Percentiles rank a stretch among this genome's conserved stretches.
phyloP scores from a whole-genome alignment of 2,113 vertebrate species.

The Pluvianellus socialis region DNA sequence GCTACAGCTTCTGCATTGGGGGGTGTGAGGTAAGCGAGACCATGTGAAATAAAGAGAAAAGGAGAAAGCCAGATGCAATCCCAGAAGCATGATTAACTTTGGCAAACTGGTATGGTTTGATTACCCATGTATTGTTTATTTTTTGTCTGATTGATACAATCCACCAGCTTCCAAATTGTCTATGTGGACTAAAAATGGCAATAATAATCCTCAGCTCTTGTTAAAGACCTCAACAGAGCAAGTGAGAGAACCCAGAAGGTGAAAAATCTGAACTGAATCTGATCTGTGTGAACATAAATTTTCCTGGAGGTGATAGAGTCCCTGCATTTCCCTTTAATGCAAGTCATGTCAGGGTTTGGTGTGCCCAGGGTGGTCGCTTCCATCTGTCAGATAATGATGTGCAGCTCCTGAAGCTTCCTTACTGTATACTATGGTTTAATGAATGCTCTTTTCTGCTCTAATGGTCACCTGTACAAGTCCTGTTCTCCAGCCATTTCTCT shows the following conservation, averaged over 20 bases:
- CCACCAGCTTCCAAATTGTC: background rate
- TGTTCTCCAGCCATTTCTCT: background rate
- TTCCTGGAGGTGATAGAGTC: background rate
- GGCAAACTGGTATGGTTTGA: background rate
- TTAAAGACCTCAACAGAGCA: background rate
- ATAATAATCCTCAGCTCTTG: background rate
- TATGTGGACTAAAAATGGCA: background rate
- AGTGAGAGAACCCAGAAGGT: background rate
- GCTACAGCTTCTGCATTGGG: background rate
- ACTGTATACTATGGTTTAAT: background rate
- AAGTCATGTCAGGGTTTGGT: background rate
- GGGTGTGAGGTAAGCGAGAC: background rate
- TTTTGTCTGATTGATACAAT: background rate
- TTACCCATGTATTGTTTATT: background rate
- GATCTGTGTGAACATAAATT: background rate
- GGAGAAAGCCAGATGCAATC: background rate
- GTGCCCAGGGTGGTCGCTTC: background rate
- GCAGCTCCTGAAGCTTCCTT: background rate
- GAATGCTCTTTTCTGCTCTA: background rate
- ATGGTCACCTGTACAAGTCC: background rate
- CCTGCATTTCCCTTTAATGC: background rate
- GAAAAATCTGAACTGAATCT: background rate
- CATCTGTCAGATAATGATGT: background rate
- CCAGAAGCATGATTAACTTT: background rate
- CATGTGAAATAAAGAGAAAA: background rate